Percentiles rank a stretch among this genome's conserved stretches.
Evolutionary conservation across 2,888 invertebrate genomes (phyloP).

Genomic region (Ormyrus pomaceus): DNA sequence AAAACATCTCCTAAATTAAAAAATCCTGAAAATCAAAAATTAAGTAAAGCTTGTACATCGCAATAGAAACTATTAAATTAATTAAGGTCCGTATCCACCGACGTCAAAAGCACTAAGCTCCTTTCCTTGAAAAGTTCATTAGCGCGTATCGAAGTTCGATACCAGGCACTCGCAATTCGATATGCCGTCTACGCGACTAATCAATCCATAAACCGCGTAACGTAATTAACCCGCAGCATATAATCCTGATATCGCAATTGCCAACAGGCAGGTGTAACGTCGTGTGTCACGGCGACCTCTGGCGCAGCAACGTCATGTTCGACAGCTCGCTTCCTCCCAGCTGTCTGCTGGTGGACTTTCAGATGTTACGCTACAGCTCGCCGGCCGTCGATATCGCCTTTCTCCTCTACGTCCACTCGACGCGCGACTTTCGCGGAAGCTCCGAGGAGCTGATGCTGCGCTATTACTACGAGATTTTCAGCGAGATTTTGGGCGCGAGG

Average conservation of each 20-base stretch:
- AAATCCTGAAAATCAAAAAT: no score
- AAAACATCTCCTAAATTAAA: no score
- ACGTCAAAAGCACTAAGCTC: no score
- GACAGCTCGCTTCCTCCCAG: neutral
- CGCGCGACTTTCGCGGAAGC: slow-evolving; percentile 7
- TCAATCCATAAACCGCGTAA: no score
- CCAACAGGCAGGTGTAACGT: slow-evolving; percentile 34
- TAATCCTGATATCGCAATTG: neutral
- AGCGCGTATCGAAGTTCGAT: no score
- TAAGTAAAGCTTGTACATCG: no score
- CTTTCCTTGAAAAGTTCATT: no score
- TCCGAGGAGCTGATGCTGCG: slow-evolving; percentile 3
- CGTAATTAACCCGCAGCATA: no score
- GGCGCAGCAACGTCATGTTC: slow-evolving; percentile 51
- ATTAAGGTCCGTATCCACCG: no score
- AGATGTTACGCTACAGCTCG: slow-evolving; percentile 51
- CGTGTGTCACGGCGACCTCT: slow-evolving; percentile 51
- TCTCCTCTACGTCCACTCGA: slow-evolving; percentile 34
- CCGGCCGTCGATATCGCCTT: slow-evolving; percentile 40
- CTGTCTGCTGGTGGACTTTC: slow-evolving; percentile 51
- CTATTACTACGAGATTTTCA: slow-evolving; percentile 17
- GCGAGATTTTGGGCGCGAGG: neutral
- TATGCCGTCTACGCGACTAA: no score
- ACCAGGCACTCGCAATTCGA: no score
- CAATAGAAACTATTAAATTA: no score